Conservation (phyloP, 2,888 invertebrate genomes). For the Philonicus albiceps region DNA sequence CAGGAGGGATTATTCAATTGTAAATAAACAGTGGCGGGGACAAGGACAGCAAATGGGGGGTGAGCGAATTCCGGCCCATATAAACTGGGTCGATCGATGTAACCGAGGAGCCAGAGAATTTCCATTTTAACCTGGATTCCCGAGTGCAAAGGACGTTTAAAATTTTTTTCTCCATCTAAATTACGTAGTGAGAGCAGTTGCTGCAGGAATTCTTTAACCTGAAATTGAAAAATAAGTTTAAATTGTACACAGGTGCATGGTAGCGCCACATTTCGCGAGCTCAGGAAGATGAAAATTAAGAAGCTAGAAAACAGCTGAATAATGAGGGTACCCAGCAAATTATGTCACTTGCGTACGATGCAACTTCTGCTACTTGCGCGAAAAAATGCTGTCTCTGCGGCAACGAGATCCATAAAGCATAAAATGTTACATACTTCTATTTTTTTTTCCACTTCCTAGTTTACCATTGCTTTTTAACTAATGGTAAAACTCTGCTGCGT, state of each 20-base stretch:
- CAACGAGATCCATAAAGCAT: neutral
- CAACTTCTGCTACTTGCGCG: neutral
- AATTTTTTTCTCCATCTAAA: neutral
- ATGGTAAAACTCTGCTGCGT: neutral
- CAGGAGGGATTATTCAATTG: neutral
- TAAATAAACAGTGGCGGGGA: neutral
- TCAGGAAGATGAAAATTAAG: neutral
- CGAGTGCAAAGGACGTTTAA: neutral
- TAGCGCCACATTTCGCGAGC: neutral
- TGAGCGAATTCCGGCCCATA: neutral
- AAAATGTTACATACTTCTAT: neutral
- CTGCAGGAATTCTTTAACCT: conserved; percentile 14
- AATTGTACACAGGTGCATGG: conserved; percentile 16
- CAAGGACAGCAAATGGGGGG: neutral
- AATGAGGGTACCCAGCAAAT: neutral
- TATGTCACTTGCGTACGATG: neutral
- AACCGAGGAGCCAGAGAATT: neutral
- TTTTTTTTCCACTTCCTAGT: neutral
- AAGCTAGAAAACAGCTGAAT: conserved; percentile 13
- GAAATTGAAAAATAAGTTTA: conserved; percentile 28
- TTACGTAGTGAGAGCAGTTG: neutral
- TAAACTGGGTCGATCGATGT: conserved; percentile 41
- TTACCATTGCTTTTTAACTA: neutral
- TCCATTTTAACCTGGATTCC: conserved; percentile 24
- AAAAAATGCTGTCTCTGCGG: neutral